Base-by-base conservation (phyloP, 2,113 vertebrate species). In the Colius striatus region DNA sequence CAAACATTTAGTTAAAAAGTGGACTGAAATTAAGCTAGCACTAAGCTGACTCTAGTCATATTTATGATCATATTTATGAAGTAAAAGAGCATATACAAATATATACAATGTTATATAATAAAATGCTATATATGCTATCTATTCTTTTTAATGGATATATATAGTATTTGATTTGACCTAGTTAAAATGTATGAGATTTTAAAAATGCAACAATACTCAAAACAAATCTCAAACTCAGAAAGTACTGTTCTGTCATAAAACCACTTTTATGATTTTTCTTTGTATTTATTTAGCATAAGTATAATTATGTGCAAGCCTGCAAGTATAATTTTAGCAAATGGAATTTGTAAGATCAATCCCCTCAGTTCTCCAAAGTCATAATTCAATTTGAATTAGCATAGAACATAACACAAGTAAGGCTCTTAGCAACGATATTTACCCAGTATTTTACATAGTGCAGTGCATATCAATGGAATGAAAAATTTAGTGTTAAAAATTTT, bases 391-490 rank as follows among this genome's bases (percentile, higher is more conserved):
- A 70, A 85, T 93, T 80, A 85, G 54, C 55, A 63, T 5, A 77
- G 54, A 84, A 70, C 29, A 54, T 20, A 36, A 51, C 36, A 93
- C 15, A 87, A 79, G 58, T 34, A 85, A 72, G 43, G 41, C 51
- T 93, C 75, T 85, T 76, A 80, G 62, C 63, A 93, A 93, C 54
- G 41, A 66, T 54, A 74, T 93, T 90, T 79, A 73, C 51, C 55
- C 41, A 19, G 4, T 54, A 54, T 90, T 70, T 88, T 90, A 73
- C 72, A 58, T 29, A 71, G 50, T 23, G 47, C 29, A 34, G 21
- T 53, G 41, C 22, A 6, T 38, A 67, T 65, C 41, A 73, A n/a
- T 10, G 12, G 50, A 85, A 90, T 53, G 30, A 75, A 67, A 91
- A 91, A 48, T 0, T 8, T 9, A 50, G 34, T 6, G 45, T 66